A percentile compares a stretch with the other conserved stretches of the same genome.
Conservation (phyloP, 1,140 invertebrate species). For the Pomacea maculata region DNA sequence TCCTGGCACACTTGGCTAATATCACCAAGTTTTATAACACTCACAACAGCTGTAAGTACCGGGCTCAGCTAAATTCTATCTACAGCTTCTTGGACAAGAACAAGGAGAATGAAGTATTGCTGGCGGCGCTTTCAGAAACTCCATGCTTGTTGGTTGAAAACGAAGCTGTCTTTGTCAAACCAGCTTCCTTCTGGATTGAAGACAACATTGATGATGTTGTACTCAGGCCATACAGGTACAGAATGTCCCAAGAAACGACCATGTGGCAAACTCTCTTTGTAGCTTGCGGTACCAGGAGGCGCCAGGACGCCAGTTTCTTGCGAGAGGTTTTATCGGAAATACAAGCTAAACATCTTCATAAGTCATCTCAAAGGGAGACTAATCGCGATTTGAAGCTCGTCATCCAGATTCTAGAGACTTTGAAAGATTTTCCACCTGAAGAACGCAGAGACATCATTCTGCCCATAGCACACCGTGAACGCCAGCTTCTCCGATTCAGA, state of each 20-base stretch:
- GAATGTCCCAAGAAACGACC: too few species aligned
- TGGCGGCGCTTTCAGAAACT: neutral
- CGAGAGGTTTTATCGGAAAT: conserved; percentile 14
- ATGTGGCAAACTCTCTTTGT: too few species aligned
- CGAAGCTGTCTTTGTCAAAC: neutral
- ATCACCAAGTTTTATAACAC: neutral
- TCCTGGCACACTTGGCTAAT: neutral
- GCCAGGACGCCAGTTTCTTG: neutral
- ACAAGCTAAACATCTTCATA: conserved; percentile 2
- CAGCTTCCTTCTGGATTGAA: too few species aligned
- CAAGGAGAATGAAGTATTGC: neutral
- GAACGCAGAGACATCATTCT: conserved; percentile 22
- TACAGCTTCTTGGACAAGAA: neutral
- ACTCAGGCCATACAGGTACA: too few species aligned
- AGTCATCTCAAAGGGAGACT: neutral
- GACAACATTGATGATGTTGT: too few species aligned
- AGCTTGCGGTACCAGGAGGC: too few species aligned
- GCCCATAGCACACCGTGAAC: conserved; percentile 23
- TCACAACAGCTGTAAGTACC: neutral
- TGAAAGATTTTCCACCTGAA: conserved; percentile 3
- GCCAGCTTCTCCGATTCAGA: conserved; percentile 26
- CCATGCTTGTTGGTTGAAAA: conserved; percentile 9
- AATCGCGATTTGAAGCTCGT: conserved; percentile 17
- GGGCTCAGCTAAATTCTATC: neutral
- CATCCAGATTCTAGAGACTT: conserved; percentile 6